These are phyloP conservation scores for Gerris lacustris DNA, from an alignment of 2,888 invertebrate species.

Conservation along the genomic window DNA sequence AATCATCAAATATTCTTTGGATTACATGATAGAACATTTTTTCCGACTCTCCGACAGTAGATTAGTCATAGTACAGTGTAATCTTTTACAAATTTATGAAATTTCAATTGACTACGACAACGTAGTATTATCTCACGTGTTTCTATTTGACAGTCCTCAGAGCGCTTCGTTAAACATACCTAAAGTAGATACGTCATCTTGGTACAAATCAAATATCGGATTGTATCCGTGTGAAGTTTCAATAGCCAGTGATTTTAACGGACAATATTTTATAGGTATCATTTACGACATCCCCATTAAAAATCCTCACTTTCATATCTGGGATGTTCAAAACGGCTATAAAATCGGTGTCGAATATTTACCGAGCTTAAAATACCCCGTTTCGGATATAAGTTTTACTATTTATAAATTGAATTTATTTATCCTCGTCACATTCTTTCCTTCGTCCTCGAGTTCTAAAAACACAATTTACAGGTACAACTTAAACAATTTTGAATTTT, in stretches of 20 bases:
- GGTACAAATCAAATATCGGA: slow-evolving; percentile 23
- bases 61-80: slow-evolving; percentile 25
- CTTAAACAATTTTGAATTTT: slow-evolving; percentile 21
- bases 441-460: background rate
- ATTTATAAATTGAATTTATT: slow-evolving; percentile 15
- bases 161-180: slow-evolving; percentile 19
- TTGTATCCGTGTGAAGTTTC: slow-evolving; percentile 25
- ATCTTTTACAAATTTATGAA: slow-evolving; percentile 23
- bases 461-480: slow-evolving; percentile 14
- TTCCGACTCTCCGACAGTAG: slow-evolving; percentile 21
- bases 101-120: slow-evolving; percentile 3
- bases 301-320: slow-evolving; percentile 21
- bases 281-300: slow-evolving; percentile 17
- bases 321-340: slow-evolving; percentile 22
- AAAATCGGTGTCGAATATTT: slow-evolving; percentile 18
- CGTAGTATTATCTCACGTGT: slow-evolving; percentile 15
- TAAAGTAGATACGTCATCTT: slow-evolving; percentile 16
- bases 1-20: slow-evolving; percentile 20
- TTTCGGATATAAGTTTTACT: slow-evolving; percentile 16
- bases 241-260: slow-evolving; percentile 22
- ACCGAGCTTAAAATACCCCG: slow-evolving; percentile 12
- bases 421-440: slow-evolving; percentile 13
- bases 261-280: slow-evolving; percentile 25
- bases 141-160: slow-evolving; percentile 21
- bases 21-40: slow-evolving; percentile 21